These are phyloP conservation scores for Hypena proboscidalis DNA, from an alignment of 2,888 invertebrate species.

Conservation along the genomic window DNA sequence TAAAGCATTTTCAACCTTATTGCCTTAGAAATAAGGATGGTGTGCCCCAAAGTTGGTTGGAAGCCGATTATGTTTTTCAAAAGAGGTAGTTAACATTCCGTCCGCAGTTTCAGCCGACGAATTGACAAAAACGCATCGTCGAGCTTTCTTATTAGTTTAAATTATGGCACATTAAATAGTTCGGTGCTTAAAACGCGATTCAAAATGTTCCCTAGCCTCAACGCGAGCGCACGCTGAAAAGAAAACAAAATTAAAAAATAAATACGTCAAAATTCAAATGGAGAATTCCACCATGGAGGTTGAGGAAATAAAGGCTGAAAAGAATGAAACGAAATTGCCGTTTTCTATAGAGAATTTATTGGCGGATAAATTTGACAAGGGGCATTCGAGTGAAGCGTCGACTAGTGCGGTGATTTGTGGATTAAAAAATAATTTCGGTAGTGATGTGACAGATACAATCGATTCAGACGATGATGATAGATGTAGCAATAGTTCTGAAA, in stretches of 20 bases:
- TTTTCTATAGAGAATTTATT: conserved; percentile 78
- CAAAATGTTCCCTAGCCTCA: conserved; percentile 43
- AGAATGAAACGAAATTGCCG: conserved; percentile 63
- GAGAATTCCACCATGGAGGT: conserved; percentile 51
- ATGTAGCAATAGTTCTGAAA: conserved; percentile 65
- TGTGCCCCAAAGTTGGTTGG: conserved; percentile 20
- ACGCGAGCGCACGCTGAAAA: conserved; percentile 43
- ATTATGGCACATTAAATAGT: conserved; percentile 52
- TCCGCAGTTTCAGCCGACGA: conserved; percentile 69
- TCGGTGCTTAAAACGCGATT: conserved; percentile 35
- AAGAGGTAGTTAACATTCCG: conserved; percentile 76
- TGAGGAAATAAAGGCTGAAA: conserved; percentile 60
- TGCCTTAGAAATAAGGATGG: conserved; percentile 25
- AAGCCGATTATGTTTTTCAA: conserved; percentile 68
- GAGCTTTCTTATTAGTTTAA: conserved; percentile 74
- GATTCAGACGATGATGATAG: conserved; percentile 66
- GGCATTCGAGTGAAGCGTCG: conserved; percentile 34
- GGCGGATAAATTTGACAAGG: conserved; percentile 65
- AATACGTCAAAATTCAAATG: conserved; percentile 26
- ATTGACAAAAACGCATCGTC: conserved; percentile 82
- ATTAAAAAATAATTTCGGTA: conserved; percentile 33
- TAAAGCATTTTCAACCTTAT: conserved; percentile 52
- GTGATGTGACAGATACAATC: conserved; percentile 51
- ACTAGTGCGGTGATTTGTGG: conserved; percentile 44
- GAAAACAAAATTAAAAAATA: conserved; percentile 18